phyloP scores from a whole-genome alignment of 2,888 invertebrate species.

The Drosophila testacea region DNA sequence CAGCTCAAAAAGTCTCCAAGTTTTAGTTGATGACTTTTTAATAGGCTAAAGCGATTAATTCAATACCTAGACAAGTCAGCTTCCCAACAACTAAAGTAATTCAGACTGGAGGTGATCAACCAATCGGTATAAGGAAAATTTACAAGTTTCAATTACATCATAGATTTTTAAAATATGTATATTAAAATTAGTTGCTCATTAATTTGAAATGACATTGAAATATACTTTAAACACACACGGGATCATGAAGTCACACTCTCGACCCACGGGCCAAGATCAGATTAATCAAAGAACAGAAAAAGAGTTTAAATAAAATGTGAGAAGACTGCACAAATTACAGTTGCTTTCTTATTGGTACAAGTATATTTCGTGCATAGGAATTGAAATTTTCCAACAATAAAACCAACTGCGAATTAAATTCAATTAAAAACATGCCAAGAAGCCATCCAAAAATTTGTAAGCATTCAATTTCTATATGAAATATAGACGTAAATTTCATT shows the following conservation, averaged over 20 bases:
- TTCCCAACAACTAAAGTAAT: not conserved
- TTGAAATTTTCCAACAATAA: conserved; percentile 3
- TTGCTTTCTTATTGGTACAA: conserved; percentile 35
- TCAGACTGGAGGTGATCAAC: conserved; percentile 1
- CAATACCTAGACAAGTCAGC: not conserved
- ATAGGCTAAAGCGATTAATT: not conserved
- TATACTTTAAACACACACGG: conserved; percentile 23
- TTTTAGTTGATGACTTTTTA: conserved; percentile 11
- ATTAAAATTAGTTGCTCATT: conserved; percentile 19
- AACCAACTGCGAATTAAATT: conserved; percentile 49
- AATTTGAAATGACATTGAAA: conserved; percentile 5
- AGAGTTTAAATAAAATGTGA: not conserved
- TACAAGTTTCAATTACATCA: not conserved
- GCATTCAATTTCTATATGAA: conserved; percentile 39
- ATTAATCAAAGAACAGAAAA: conserved; percentile 40
- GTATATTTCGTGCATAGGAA: conserved; percentile 11
- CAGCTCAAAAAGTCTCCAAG: conserved; percentile 4
- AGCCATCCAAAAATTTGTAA: conserved; percentile 48
- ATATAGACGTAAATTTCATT: conserved; percentile 45
- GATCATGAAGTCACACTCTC: conserved; percentile 23
- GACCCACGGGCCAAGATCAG: conserved; percentile 50
- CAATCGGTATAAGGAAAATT: not conserved
- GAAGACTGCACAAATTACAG: conserved; percentile 27
- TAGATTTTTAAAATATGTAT: not conserved
- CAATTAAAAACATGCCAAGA: conserved; percentile 60